Conservation (phyloP, 2,888 invertebrate genomes). For the Synergus umbraculus region DNA sequence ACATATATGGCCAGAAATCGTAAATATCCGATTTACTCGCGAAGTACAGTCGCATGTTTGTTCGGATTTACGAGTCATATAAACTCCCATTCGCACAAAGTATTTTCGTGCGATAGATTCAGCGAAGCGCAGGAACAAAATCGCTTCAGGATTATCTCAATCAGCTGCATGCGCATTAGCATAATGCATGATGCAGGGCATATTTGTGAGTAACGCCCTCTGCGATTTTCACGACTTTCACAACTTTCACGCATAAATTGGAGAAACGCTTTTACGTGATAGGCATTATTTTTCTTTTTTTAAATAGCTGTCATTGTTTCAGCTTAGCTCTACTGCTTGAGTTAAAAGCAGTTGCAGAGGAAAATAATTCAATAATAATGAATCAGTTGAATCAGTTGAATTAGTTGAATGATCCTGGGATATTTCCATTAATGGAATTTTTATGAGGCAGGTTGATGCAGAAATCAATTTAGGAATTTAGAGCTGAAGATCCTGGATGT, state of each 20-base stretch:
- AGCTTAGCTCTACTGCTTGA: not conserved
- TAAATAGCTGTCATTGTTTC: not conserved
- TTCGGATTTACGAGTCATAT: slow-evolving; percentile 39
- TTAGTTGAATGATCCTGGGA: not conserved
- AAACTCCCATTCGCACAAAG: slow-evolving; percentile 31
- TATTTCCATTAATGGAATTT: not conserved
- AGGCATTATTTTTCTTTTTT: not conserved
- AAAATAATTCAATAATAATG: too few species aligned
- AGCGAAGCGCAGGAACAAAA: slow-evolving; percentile 15
- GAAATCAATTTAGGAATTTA: not conserved
- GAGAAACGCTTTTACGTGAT: not conserved
- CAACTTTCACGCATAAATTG: not conserved
- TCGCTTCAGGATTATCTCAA: slow-evolving; percentile 36
- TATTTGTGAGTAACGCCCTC: slow-evolving; percentile 17
- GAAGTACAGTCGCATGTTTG: slow-evolving; percentile 37
- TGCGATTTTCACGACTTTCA: slow-evolving; percentile 11
- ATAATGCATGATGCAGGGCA: slow-evolving; percentile 18
- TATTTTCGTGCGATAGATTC: slow-evolving; percentile 23
- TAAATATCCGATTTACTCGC: slow-evolving; percentile 36
- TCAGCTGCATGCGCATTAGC: slow-evolving; percentile 23
- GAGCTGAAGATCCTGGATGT: not conserved
- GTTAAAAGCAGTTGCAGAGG: not conserved
- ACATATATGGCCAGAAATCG: slow-evolving; percentile 20
- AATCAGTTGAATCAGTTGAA: too few species aligned
- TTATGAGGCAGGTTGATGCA: not conserved